phyloP scores from a whole-genome alignment of 2,113 vertebrate species.

The Centropus bengalensis region DNA sequence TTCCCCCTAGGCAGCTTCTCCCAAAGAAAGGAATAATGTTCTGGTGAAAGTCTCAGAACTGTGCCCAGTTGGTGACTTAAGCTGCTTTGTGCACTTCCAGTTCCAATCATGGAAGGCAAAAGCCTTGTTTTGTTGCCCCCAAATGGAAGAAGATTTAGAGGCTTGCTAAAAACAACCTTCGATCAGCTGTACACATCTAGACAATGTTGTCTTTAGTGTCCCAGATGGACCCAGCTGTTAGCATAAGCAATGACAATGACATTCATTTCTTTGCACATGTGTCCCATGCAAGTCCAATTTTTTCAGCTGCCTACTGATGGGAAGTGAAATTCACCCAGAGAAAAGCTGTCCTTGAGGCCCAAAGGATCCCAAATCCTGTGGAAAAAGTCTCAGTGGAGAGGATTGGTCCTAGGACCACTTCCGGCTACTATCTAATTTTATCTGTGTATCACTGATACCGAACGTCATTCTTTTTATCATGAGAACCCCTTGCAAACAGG shows the following conservation, averaged over 20 bases:
- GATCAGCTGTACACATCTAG: not conserved
- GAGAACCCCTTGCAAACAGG: slow-evolving; percentile 41
- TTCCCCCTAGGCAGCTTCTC: not conserved
- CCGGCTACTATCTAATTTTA: slow-evolving; percentile 37
- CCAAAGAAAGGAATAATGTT: slow-evolving; percentile 1
- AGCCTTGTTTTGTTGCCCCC: not conserved
- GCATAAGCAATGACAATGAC: slow-evolving; percentile 23
- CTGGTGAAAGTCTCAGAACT: not conserved
- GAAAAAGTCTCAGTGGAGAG: not conserved
- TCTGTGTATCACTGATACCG: not conserved
- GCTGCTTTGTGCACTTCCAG: not conserved
- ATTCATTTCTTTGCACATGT: slow-evolving; percentile 21
- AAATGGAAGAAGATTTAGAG: slow-evolving; percentile 27
- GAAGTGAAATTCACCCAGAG: slow-evolving; percentile 12
- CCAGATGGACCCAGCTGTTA: slow-evolving; percentile 45
- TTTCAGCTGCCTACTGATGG: slow-evolving; percentile 22
- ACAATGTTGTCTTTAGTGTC: slow-evolving; percentile 10
- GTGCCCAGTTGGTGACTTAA: not conserved
- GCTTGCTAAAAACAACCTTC: slow-evolving; percentile 22
- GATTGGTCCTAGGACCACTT: slow-evolving; percentile 15
- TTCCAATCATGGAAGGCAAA: not conserved
- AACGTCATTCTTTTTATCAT: slow-evolving; percentile 48
- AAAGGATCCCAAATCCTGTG: not conserved
- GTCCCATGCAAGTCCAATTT: not conserved
- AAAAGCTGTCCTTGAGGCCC: slow-evolving; percentile 17